Percentiles rank a stretch among this genome's conserved stretches.
Evolutionary conservation across 2,888 invertebrate genomes (phyloP).

Genomic region (Coelopa pilipes): DNA sequence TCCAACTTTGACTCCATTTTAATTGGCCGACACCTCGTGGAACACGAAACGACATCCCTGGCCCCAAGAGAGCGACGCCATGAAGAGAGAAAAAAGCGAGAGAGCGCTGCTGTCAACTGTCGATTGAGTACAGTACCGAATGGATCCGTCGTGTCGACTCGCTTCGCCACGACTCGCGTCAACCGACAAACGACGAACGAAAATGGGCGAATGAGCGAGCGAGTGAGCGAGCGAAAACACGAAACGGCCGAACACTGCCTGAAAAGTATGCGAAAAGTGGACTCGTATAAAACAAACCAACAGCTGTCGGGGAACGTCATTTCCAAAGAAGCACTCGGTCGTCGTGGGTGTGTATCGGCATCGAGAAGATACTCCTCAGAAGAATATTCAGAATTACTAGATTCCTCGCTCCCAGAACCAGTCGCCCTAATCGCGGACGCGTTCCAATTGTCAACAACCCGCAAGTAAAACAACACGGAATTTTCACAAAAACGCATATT

Average conservation of each 20-base stretch:
- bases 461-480: conserved; percentile 1
- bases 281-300: conserved; percentile 41
- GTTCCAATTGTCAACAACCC: conserved; percentile 5
- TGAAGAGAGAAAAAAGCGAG: neutral
- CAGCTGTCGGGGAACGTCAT: conserved; percentile 45
- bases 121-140: conserved; percentile 1
- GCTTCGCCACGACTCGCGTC: neutral
- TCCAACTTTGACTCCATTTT: no score
- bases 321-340: conserved; percentile 41
- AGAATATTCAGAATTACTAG: no score
- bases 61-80: neutral
- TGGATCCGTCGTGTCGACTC: no score
- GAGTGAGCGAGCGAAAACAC: neutral
- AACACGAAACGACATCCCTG: neutral
- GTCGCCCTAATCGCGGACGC: neutral
- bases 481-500: neutral
- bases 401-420: no score
- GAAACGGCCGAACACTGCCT: neutral
- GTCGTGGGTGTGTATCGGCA: conserved; percentile 37
- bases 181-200: neutral
- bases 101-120: neutral
- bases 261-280: conserved; percentile 21
- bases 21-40: no score
- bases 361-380: conserved; percentile 24
- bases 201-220: neutral